A percentile compares a stretch with the other conserved stretches of the same genome.
Evolutionary conservation across 2,797 vertebrate genomes (phyloP).

Genomic region (Synaphobranchus kaupii): DNA sequence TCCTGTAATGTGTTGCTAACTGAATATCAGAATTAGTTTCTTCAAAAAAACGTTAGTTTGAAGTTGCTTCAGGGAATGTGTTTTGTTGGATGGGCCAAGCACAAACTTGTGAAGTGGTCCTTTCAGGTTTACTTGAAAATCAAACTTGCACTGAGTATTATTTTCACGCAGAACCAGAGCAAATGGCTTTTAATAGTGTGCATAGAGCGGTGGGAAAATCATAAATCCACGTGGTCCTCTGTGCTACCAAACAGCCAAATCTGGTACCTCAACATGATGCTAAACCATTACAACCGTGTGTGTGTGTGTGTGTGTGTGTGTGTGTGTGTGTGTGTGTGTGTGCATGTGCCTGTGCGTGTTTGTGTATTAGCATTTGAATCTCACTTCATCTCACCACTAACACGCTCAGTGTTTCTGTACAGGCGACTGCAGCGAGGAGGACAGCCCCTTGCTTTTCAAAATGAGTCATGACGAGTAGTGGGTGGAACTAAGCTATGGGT

Average conservation of each 20-base stretch:
- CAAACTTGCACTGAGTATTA: neutral
- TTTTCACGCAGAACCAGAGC: neutral
- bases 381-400: neutral
- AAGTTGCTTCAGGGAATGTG: neutral
- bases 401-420: neutral
- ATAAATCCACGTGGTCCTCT: too few relatives aligned
- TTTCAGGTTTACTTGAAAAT: neutral
- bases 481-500: neutral
- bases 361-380: neutral
- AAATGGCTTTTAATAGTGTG: neutral
- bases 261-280: neutral
- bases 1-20: neutral
- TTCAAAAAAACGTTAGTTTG: neutral
- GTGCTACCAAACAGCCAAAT: too few relatives aligned
- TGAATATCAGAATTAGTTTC: neutral
- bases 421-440: neutral
- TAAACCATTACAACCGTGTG: neutral
- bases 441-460: neutral
- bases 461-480: neutral
- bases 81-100: neutral
- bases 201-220: neutral
- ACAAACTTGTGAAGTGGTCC: neutral
- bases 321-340: neutral
- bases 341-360: neutral
- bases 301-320: neutral